Conservation (phyloP, 2,113 vertebrate species). For the Esox niger region DNA sequence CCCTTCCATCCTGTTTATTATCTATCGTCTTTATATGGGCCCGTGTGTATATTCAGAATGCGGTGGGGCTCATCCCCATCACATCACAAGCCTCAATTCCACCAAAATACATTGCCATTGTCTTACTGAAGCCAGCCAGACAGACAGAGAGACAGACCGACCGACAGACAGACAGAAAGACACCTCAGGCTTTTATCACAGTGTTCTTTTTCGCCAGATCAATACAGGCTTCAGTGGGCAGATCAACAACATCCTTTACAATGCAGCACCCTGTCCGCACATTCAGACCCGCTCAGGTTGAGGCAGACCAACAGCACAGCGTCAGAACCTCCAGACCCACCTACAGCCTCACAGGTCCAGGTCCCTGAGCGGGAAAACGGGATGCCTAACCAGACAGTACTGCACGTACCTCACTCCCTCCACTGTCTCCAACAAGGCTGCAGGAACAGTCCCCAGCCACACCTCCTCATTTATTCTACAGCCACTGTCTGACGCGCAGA, state of each 20-base stretch:
- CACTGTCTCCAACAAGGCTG: background rate
- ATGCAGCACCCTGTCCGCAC: background rate
- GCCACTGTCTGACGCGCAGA: too few relatives aligned
- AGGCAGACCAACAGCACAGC: background rate
- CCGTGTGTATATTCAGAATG: background rate
- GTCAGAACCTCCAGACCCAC: background rate
- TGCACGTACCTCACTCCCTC: too few relatives aligned
- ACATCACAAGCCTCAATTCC: conserved; percentile 1
- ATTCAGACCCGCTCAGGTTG: background rate
- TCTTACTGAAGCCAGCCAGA: background rate
- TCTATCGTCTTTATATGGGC: too few relatives aligned
- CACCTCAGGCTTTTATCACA: background rate
- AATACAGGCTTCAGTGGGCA: background rate
- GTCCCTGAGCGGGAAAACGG: too few relatives aligned
- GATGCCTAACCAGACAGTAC: too few relatives aligned
- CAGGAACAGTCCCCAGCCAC: background rate
- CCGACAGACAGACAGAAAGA: background rate
- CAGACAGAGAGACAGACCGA: background rate
- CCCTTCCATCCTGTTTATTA: too few relatives aligned
- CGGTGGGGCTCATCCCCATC: background rate
- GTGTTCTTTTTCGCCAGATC: background rate
- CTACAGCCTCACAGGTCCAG: background rate
- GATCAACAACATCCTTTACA: background rate
- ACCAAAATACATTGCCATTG: background rate
- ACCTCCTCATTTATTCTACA: background rate